phyloP scores from a whole-genome alignment of 2,888 invertebrate genomes.

The Panzeria rudis region DNA sequence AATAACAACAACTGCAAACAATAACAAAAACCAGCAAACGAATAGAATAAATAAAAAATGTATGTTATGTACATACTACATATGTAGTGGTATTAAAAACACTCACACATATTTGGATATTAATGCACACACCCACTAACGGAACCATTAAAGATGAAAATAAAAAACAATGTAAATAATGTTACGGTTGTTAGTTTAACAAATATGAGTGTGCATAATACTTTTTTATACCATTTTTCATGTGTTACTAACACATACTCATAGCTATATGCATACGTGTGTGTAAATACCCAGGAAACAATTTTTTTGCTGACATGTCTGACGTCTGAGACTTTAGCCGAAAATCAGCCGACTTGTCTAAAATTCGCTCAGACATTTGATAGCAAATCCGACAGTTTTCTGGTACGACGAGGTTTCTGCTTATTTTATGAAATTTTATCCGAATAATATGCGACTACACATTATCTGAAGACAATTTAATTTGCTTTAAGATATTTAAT shows the following conservation, averaged over 20 bases:
- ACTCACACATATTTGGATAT: not conserved
- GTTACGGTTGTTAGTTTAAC: slow-evolving; percentile 38
- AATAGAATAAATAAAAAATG: slow-evolving; percentile 6
- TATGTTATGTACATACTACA: not conserved
- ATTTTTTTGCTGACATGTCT: too few relatives aligned
- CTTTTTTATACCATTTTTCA: not conserved
- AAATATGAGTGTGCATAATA: slow-evolving; percentile 5
- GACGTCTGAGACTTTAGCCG: too few relatives aligned
- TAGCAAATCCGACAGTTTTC: too few relatives aligned
- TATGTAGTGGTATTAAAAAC: not conserved
- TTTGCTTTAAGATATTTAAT: too few relatives aligned
- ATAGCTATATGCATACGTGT: not conserved
- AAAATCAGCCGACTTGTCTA: too few relatives aligned
- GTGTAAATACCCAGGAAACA: too few relatives aligned
- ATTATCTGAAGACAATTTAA: too few relatives aligned
- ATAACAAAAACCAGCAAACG: not conserved
- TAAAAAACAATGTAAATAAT: slow-evolving; percentile 40
- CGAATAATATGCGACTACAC: too few relatives aligned
- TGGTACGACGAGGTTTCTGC: too few relatives aligned
- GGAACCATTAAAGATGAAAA: not conserved
- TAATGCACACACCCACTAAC: not conserved
- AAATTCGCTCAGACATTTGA: too few relatives aligned
- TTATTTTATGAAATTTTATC: too few relatives aligned
- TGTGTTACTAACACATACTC: not conserved
- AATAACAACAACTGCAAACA: slow-evolving; percentile 16